Evolutionary conservation across 2,797 vertebrate species (phyloP), one percentile per base, ranked within the genome.

Genomic region (Hipposideros larvatus): DNA sequence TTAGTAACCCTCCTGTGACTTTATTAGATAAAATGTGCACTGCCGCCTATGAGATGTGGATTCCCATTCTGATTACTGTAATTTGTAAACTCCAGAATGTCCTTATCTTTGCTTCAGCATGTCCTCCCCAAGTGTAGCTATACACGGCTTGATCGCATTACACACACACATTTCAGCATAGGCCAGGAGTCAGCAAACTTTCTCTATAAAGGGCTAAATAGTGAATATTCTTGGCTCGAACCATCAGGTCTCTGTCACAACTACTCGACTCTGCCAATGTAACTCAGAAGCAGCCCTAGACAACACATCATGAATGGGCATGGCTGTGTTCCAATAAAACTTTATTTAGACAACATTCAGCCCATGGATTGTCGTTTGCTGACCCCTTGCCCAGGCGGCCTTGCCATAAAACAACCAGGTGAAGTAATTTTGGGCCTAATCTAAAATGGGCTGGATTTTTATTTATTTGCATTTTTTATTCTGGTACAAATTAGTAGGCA

Each of bases 41-140:
- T n/a, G 19, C 2, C n/a, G 7, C 19, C 71, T 66, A 8, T 63
- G 80, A 84, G 43, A 63, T 61, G 75, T 74, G 19, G 34, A 79
- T 48, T 95, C 57, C 57, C 31, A 24, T 71, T 95, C n/a, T 86
- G 59, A 92, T 57, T 61, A 43, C 9, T 66, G 3, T 34, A 59
- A 79, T 65, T 74, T 37, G 11, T 65, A 85, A 90, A 95, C 31
- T 94, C 28, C 8, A 63, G 82, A 91, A 93, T 91, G 87, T 93
- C 43, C 21, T 91, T 87, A 51, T 87, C 31, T 92, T 94, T 94
- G 48, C n/a, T 84, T 43, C 68, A 74, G 34, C 34, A 77, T 11
- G 77, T 86, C 46, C 61, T 90, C 87, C 43, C 84, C 85, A 71
- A 86, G 31, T 82, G 22, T 65, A 48, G 19, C 57, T 63, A 31